Evolutionary conservation across 2,797 vertebrate genomes (phyloP).

Genomic region (Miopithecus talapoin): DNA sequence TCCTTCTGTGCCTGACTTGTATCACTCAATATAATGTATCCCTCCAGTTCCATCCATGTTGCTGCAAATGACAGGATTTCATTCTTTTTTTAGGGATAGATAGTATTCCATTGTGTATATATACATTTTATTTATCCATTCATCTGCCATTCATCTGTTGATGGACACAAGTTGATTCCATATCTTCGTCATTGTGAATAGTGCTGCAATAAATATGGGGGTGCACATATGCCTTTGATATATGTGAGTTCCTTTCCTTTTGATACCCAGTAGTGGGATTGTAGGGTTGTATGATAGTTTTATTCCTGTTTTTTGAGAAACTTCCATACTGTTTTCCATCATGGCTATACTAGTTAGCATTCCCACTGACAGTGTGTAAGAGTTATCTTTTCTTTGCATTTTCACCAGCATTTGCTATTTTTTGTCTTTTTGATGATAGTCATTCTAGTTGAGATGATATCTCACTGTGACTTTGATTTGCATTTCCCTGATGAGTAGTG

Average conservation of each 20-base stretch:
- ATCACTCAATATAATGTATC: not conserved
- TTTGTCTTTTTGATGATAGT: not conserved
- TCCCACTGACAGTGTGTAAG: not conserved
- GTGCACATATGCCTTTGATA: not conserved
- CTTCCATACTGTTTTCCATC: not conserved
- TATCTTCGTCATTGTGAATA: not conserved
- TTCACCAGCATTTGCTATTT: not conserved
- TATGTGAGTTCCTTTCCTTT: not conserved
- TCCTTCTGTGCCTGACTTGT: not conserved
- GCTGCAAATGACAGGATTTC: not conserved
- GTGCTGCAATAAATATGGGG: not conserved
- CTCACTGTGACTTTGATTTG: not conserved
- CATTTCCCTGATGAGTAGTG: not conserved
- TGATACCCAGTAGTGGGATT: not conserved
- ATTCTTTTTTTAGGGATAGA: not conserved
- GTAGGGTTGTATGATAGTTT: not conserved
- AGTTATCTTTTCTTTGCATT: not conserved
- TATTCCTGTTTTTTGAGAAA: not conserved
- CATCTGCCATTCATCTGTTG: not conserved
- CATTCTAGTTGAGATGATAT: not conserved
- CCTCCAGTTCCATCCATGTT: not conserved
- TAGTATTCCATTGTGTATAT: not conserved
- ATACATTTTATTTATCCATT: not conserved
- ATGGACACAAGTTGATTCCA: not conserved
- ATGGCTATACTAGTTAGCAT: not conserved